These are phyloP conservation scores for Desoria tigrina DNA, from an alignment of 2,888 invertebrate species.

Conservation along the genomic window DNA sequence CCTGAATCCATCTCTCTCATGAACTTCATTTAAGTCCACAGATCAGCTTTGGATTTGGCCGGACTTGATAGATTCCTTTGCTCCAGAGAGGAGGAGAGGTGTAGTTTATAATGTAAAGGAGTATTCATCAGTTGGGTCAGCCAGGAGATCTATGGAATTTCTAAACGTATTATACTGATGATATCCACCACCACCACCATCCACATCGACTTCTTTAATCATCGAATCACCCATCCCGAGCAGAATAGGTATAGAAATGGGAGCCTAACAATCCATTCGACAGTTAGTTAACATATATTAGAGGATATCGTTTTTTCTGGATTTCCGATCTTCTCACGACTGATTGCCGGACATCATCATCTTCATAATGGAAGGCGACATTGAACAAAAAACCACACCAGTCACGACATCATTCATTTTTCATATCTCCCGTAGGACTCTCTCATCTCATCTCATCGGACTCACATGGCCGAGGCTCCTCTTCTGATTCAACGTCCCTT, in stretches of 20 bases:
- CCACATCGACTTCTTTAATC: no score
- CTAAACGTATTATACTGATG: no score
- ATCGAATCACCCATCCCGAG: no score
- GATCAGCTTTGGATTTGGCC: conserved; percentile 23
- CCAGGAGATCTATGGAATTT: no score
- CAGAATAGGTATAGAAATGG: no score
- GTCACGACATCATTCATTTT: conserved; percentile 40
- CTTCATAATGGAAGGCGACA: conserved; percentile 30
- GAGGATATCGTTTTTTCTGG: not conserved
- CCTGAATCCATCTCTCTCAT: not conserved
- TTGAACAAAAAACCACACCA: conserved; percentile 31
- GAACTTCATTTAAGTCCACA: not conserved
- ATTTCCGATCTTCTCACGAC: conserved; percentile 42
- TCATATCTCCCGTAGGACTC: conserved; percentile 18
- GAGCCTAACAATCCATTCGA: no score
- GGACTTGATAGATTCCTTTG: conserved; percentile 18
- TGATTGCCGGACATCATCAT: conserved; percentile 45
- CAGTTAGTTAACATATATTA: no score
- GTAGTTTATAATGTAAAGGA: not conserved
- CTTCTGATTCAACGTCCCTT: no score
- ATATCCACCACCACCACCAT: no score
- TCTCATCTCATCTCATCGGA: no score
- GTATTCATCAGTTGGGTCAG: conserved; percentile 9
- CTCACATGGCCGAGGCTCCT: no score
- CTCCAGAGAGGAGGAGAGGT: not conserved